phyloP scores from a whole-genome alignment of 2,888 invertebrate genomes.

The Scaptodrosophila latifasciaeformis region DNA sequence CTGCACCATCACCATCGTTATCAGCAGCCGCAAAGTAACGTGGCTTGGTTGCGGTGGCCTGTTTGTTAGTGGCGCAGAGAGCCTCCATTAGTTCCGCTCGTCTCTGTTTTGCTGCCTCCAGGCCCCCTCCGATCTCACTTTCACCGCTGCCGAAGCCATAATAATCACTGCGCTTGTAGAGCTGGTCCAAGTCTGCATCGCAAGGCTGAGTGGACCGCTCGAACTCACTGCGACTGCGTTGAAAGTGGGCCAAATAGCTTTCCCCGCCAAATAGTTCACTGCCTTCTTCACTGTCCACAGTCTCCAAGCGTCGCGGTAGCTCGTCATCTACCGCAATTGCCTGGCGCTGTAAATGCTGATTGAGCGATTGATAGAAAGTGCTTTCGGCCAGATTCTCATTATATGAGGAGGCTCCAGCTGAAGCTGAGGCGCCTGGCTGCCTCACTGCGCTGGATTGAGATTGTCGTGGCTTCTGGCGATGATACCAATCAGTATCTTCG shows the following conservation, averaged over 20 bases:
- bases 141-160: conserved; percentile 43
- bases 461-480: conserved; percentile 27
- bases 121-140: conserved; percentile 18
- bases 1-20: conserved; percentile 3
- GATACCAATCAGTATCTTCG: conserved; percentile 56
- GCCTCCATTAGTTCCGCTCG: conserved; percentile 51
- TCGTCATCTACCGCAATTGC: conserved; percentile 35
- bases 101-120: conserved; percentile 36
- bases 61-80: conserved; percentile 27
- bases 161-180: conserved; percentile 37
- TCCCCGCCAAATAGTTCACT: conserved; percentile 50
- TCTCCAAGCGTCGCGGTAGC: conserved; percentile 12
- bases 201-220: conserved; percentile 25
- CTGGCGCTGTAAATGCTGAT: conserved; percentile 62
- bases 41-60: conserved; percentile 9
- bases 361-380: conserved; percentile 71
- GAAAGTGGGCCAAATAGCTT: conserved; percentile 72
- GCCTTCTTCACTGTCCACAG: background rate
- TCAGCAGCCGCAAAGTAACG: background rate
- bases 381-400: conserved; percentile 69
- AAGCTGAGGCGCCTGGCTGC: conserved; percentile 8
- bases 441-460: conserved; percentile 22
- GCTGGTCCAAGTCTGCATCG: conserved; percentile 19
- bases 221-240: conserved; percentile 45
- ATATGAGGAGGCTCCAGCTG: conserved; percentile 36